These are phyloP conservation scores for Thamnophis sirtalis DNA, from an alignment of 2,113 vertebrate species.

Conservation along the genomic window DNA sequence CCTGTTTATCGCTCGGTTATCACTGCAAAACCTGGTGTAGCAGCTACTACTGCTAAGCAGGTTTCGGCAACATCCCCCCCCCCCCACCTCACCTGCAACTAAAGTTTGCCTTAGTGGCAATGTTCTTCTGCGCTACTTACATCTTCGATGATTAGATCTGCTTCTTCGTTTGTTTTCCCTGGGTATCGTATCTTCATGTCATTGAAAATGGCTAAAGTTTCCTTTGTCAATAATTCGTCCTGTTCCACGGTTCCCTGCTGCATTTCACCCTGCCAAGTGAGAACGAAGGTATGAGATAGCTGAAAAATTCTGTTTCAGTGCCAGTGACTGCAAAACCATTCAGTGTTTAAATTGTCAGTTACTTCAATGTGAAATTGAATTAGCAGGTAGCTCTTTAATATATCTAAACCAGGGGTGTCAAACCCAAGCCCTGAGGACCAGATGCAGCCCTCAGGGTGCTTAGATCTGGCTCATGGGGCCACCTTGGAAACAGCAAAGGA, in stretches of 20 bases:
- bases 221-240: slow-evolving; percentile 83
- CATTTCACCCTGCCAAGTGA: slow-evolving; percentile 76
- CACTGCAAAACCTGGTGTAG: not conserved
- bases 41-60: not conserved
- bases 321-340: not conserved
- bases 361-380: not conserved
- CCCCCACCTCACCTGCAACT: not conserved
- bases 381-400: not conserved
- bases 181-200: slow-evolving; percentile 93
- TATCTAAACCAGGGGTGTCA: too few relatives aligned
- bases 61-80: not conserved
- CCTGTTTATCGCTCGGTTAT: not conserved
- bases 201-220: slow-evolving; percentile 84
- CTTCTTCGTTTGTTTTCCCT: slow-evolving; percentile 91
- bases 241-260: slow-evolving; percentile 87
- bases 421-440: too few relatives aligned
- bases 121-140: slow-evolving; percentile 70
- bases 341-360: not conserved
- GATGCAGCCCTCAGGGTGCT: too few relatives aligned
- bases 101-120: not conserved
- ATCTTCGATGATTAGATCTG: slow-evolving; percentile 87
- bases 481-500: too few relatives aligned
- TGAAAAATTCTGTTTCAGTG: not conserved
- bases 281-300: not conserved
- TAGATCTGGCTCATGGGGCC: too few relatives aligned